These are phyloP conservation scores for Smittia aterrima DNA, from an alignment of 2,888 invertebrate genomes.

Conservation along the genomic window DNA sequence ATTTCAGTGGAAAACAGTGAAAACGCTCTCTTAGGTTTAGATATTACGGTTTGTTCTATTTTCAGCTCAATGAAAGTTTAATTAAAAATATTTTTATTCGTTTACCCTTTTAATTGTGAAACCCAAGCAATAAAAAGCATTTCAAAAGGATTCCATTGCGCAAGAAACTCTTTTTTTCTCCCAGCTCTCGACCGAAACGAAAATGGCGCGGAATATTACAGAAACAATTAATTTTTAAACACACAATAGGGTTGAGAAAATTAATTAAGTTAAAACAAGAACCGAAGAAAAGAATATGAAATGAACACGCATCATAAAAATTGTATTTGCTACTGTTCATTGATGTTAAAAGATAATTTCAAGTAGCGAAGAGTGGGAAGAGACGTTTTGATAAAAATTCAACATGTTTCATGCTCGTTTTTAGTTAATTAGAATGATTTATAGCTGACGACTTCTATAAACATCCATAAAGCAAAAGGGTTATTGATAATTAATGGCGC, in stretches of 20 bases:
- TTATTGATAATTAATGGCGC: no score
- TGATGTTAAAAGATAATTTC: background rate
- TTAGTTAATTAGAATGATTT: no score
- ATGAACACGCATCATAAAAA: slow-evolving; percentile 19
- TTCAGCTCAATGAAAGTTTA: background rate
- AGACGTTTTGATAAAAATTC: no score
- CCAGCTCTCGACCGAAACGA: background rate
- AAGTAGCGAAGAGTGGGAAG: no score
- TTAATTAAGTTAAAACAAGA: background rate
- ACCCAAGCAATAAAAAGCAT: background rate
- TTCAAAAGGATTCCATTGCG: slow-evolving; percentile 21
- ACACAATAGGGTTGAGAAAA: background rate
- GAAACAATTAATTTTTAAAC: background rate
- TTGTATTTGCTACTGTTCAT: slow-evolving; percentile 4
- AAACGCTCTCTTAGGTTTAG: background rate
- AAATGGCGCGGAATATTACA: slow-evolving; percentile 11
- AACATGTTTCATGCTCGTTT: no score
- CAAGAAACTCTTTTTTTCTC: no score
- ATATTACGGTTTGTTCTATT: background rate
- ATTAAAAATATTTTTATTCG: slow-evolving; percentile 7
- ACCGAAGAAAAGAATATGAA: background rate
- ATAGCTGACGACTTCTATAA: no score
- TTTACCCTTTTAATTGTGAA: background rate
- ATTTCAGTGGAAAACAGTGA: background rate
- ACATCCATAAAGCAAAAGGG: no score